A percentile compares a stretch with the other conserved stretches of the same genome.
Conservation (phyloP, 2,113 vertebrate species). For the Clinocottus analis region DNA sequence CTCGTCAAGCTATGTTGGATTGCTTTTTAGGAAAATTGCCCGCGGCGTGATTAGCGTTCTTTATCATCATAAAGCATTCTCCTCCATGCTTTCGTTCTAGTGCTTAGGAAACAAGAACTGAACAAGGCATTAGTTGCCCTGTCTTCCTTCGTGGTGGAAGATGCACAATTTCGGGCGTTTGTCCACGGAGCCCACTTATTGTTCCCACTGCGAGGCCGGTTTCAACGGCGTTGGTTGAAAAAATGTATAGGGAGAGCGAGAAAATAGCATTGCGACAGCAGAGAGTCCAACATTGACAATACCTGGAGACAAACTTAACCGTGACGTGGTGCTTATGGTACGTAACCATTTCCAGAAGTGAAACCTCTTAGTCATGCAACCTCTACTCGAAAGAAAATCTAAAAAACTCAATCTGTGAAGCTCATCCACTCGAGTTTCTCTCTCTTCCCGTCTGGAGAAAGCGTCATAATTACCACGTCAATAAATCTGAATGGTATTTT, state of each 20-base stretch:
- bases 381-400: not conserved
- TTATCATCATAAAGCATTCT: constrained; percentile 26
- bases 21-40: constrained; percentile 50
- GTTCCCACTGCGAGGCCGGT: not conserved
- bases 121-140: not conserved
- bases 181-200: not conserved
- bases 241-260: not conserved
- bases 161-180: not conserved
- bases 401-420: not conserved
- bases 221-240: constrained; percentile 1
- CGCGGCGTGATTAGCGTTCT: constrained; percentile 25
- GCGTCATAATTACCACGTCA: constrained; percentile 38
- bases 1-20: constrained; percentile 16
- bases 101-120: constrained; percentile 26
- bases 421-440: not conserved
- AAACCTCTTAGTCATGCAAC: constrained; percentile 2
- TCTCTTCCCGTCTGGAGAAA: constrained; percentile 2
- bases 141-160: not conserved
- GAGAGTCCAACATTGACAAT: not conserved
- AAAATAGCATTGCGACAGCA: not conserved
- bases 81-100: not conserved
- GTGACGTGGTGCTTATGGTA: not conserved
- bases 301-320: not conserved
- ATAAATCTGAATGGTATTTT: constrained; percentile 55
- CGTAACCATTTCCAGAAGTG: not conserved